These are phyloP conservation scores for Tholera decimalis DNA, from an alignment of 2,888 invertebrate genomes.

Conservation along the genomic window DNA sequence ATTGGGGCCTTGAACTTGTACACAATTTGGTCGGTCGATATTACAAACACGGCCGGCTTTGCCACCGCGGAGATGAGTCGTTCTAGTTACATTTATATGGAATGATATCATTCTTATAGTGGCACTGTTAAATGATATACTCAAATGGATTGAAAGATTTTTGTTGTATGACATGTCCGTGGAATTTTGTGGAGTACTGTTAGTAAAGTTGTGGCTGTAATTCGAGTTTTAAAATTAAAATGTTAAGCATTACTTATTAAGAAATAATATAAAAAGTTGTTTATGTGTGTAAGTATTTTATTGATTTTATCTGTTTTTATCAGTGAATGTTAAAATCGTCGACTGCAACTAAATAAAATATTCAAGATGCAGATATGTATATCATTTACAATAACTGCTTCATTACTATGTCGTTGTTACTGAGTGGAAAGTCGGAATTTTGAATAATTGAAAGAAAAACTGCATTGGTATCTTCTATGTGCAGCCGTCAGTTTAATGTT, in stretches of 20 bases:
- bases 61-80: constrained; percentile 74
- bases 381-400: constrained; percentile 46
- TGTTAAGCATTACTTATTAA: neutral
- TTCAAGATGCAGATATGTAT: constrained; percentile 33
- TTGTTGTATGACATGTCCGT: constrained; percentile 11
- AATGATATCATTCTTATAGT: constrained; percentile 80
- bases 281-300: neutral
- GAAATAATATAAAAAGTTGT: neutral
- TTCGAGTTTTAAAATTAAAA: neutral
- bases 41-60: constrained; percentile 78
- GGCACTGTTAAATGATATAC: constrained; percentile 58
- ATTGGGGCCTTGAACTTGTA: constrained; percentile 90
- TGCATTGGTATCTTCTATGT: constrained; percentile 41
- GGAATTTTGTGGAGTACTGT: constrained; percentile 2
- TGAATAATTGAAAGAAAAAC: constrained; percentile 21
- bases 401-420: constrained; percentile 25
- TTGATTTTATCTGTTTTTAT: neutral
- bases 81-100: constrained; percentile 74
- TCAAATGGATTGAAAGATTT: constrained; percentile 34
- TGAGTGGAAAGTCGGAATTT: constrained; percentile 31
- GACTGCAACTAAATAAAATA: constrained; percentile 23
- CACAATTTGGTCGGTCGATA: constrained; percentile 89
- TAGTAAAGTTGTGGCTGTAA: neutral
- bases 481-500: neutral
- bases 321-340: constrained; percentile 23